Evolutionary conservation across 2,888 invertebrate genomes (phyloP).

Genomic region (Sphaerophoria taeniata): DNA sequence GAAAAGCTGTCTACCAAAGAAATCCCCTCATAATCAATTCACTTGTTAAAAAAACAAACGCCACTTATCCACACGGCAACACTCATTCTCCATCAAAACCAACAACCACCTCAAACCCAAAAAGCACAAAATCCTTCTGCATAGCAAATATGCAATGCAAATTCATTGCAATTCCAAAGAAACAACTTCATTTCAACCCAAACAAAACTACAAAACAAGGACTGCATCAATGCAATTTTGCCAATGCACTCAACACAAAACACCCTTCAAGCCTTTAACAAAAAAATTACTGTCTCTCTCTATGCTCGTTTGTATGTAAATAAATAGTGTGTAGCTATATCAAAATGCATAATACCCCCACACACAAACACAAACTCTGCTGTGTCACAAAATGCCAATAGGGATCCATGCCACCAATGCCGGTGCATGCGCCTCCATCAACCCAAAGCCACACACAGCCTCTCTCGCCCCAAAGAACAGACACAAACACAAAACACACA

Average conservation of each 20-base stretch:
- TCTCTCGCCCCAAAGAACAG: slow-evolving; percentile 53
- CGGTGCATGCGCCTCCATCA: slow-evolving; percentile 74
- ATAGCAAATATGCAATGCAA: slow-evolving; percentile 17
- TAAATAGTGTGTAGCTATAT: slow-evolving; percentile 13
- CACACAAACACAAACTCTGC: slow-evolving; percentile 55
- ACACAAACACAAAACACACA: slow-evolving; percentile 44
- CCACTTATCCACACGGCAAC: slow-evolving; percentile 39
- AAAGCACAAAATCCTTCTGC: slow-evolving; percentile 16
- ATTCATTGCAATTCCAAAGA: slow-evolving; percentile 48
- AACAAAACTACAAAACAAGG: slow-evolving; percentile 37
- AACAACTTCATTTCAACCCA: slow-evolving; percentile 49
- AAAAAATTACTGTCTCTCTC: slow-evolving; percentile 18
- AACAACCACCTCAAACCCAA: neutral
- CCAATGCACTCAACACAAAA: slow-evolving; percentile 7
- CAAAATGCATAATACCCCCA: slow-evolving; percentile 61
- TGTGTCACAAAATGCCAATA: slow-evolving; percentile 68
- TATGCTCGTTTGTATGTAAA: neutral
- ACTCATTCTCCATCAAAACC: slow-evolving; percentile 2
- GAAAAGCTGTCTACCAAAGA: no score
- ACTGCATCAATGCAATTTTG: slow-evolving; percentile 39
- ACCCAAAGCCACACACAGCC: slow-evolving; percentile 54
- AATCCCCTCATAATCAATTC: neutral
- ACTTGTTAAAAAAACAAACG: neutral
- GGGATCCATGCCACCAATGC: slow-evolving; percentile 58
- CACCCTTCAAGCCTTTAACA: neutral